Evolutionary conservation across 30 jellyfish, hydroid and myxozoan genomes (phyloP).

Genomic region (Rhopilema esculentum): DNA sequence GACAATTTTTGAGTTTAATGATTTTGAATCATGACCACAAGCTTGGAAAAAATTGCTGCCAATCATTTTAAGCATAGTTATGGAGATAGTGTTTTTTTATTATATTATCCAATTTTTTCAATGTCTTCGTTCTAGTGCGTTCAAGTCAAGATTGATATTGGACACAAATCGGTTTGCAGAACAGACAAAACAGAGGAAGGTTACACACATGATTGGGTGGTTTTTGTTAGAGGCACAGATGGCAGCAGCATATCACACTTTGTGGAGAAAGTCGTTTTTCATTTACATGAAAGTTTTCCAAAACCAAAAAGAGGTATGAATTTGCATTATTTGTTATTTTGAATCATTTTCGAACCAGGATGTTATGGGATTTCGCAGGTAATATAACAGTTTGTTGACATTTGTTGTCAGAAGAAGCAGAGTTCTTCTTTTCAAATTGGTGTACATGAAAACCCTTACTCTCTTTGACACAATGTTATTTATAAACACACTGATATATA

Average conservation of each 20-base stretch:
- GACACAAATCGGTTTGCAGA: slow-evolving; percentile 95
- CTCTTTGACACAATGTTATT: too few relatives aligned
- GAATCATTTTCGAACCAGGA: too few relatives aligned
- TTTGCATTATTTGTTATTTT: neutral
- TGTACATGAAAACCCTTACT: too few relatives aligned
- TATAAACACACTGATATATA: too few relatives aligned
- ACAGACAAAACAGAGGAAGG: slow-evolving; percentile 86
- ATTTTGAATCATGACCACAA: too few relatives aligned
- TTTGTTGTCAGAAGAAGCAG: too few relatives aligned
- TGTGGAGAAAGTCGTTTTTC: slow-evolving; percentile 96
- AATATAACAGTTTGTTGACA: too few relatives aligned
- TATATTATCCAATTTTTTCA: neutral
- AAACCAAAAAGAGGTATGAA: slow-evolving; percentile 94
- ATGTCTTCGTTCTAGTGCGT: slow-evolving; percentile 71
- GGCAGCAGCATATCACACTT: slow-evolving; percentile 91
- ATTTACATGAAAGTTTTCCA: slow-evolving; percentile 94
- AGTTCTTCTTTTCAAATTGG: too few relatives aligned
- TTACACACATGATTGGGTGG: slow-evolving; percentile 96
- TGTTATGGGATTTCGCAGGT: too few relatives aligned
- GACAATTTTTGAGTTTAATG: too few relatives aligned
- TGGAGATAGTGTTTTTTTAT: too few relatives aligned
- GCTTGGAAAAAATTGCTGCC: too few relatives aligned
- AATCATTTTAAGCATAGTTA: neutral
- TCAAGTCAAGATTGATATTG: slow-evolving; percentile 97
- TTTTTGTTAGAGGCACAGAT: slow-evolving; percentile 97